phyloP scores from a whole-genome alignment of 2,113 vertebrate genomes.

The Oryzias celebensis region DNA sequence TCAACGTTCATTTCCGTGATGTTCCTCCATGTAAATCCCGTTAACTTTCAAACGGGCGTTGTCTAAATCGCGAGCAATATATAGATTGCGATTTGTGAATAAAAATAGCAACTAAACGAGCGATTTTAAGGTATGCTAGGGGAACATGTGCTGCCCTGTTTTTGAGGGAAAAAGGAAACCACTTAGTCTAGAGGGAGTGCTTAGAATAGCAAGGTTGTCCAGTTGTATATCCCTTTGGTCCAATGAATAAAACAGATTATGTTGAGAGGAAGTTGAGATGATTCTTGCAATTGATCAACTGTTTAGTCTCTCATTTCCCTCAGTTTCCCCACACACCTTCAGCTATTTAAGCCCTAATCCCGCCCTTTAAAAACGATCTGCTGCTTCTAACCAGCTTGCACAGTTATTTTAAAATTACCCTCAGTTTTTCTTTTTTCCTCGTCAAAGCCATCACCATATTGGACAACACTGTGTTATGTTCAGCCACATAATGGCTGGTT shows the following conservation, averaged over 20 bases:
- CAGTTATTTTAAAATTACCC: conserved; percentile 44
- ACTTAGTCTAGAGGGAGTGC: conserved; percentile 40
- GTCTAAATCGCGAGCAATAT: conserved; percentile 47
- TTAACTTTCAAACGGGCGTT: conserved; percentile 72
- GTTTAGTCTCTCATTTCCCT: conserved; percentile 50
- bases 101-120: background rate
- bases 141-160: conserved; percentile 3
- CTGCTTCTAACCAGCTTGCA: conserved; percentile 38
- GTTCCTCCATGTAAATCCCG: conserved; percentile 52
- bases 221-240: conserved; percentile 45
- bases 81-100: too few relatives aligned
- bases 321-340: conserved; percentile 28
- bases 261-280: conserved; percentile 42
- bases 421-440: conserved; percentile 35
- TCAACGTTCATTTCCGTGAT: conserved; percentile 65
- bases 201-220: conserved; percentile 53
- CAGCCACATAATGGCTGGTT: conserved; percentile 65
- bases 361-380: conserved; percentile 52
- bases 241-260: conserved; percentile 48
- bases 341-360: conserved; percentile 61
- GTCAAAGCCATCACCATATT: conserved; percentile 28
- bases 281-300: conserved; percentile 47
- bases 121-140: too few relatives aligned
- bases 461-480: conserved; percentile 52
- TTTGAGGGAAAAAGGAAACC: conserved; percentile 28